Conservation (phyloP, 2,113 vertebrate genomes). For the Acanthochromis polyacanthus region DNA sequence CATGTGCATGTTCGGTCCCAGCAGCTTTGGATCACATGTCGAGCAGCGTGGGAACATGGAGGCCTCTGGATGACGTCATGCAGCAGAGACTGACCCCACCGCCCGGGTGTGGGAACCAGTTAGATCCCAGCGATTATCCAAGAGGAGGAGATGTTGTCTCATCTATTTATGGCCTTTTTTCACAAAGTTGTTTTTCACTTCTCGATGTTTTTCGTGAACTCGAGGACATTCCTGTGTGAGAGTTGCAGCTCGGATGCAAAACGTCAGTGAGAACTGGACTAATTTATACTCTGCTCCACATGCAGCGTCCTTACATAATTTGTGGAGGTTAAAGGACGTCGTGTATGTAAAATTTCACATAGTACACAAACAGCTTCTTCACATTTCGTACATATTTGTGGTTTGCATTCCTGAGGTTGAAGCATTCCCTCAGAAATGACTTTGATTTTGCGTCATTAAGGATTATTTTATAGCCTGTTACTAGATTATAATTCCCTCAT, state of each 20-base stretch:
- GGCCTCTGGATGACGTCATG: conserved; percentile 76
- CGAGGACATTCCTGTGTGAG: neutral
- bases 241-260: neutral
- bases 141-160: conserved; percentile 31
- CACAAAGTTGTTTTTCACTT: conserved; percentile 20
- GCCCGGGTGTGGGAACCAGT: conserved; percentile 79
- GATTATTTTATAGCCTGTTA: neutral
- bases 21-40: conserved; percentile 70
- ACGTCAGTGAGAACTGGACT: neutral
- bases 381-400: neutral
- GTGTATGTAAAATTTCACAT: neutral
- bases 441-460: neutral
- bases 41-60: conserved; percentile 81
- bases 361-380: neutral
- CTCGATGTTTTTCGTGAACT: neutral
- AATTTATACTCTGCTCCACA: neutral
- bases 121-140: conserved; percentile 51
- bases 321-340: neutral
- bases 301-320: conserved; percentile 34
- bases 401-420: neutral
- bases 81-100: conserved; percentile 60
- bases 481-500: neutral
- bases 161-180: conserved; percentile 49
- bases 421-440: neutral
- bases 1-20: conserved; percentile 44